A percentile compares a stretch with the other conserved stretches of the same genome.
Conservation (phyloP, 2,113 vertebrate species). For the Leptodactylus fuscus region DNA sequence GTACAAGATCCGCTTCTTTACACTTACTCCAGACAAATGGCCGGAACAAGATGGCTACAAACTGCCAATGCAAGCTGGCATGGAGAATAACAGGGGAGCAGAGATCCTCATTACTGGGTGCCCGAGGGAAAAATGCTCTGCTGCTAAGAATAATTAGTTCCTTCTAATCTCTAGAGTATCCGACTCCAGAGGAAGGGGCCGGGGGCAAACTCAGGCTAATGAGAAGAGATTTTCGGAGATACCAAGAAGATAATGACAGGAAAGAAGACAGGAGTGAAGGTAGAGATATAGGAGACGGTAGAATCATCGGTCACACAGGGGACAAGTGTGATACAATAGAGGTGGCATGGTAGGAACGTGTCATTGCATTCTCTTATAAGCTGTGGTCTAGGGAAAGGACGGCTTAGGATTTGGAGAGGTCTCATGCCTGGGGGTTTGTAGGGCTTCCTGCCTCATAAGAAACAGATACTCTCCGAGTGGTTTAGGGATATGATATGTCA, state of each 20-base stretch:
- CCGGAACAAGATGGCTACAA: conserved; percentile 30
- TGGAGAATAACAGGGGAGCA: conserved; percentile 38
- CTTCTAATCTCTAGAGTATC: conserved; percentile 55
- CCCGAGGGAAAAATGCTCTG: conserved; percentile 50
- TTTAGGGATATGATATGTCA: too few species aligned
- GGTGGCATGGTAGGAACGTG: not conserved
- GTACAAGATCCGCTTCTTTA: not conserved
- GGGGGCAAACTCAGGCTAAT: conserved; percentile 58
- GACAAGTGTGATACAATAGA: not conserved
- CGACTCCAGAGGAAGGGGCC: conserved; percentile 49
- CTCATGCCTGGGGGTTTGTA: not conserved
- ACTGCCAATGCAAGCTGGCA: conserved; percentile 43
- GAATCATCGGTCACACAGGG: not conserved
- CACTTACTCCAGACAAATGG: conserved; percentile 39
- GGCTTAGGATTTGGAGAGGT: not conserved
- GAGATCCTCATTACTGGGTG: conserved; percentile 58
- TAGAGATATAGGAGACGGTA: not conserved
- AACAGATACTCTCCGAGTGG: not conserved
- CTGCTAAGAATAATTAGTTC: conserved; percentile 57
- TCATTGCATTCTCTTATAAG: not conserved
- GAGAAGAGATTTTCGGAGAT: conserved; percentile 54
- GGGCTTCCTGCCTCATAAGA: not conserved
- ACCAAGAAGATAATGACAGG: conserved; percentile 37
- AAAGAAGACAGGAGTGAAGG: not conserved
- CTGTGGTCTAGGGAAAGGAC: not conserved